Conservation (phyloP, 2,797 vertebrate genomes). For the Octomys mimax region DNA sequence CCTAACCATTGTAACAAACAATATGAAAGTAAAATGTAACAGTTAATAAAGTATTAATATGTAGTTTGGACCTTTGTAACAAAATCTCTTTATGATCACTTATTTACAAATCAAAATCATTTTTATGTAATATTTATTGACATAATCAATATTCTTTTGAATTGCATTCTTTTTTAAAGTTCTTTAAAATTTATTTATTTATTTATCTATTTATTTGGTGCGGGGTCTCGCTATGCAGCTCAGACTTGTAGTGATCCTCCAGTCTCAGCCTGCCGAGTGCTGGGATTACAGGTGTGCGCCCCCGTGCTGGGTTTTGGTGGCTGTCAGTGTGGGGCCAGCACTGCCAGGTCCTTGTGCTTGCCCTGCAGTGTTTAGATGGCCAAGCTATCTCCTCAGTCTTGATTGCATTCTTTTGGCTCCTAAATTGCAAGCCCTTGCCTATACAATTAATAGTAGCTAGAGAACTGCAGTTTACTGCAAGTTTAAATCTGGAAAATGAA, state of each 20-base stretch:
- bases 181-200: background rate
- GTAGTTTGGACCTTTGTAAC: background rate
- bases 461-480: background rate
- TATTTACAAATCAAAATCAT: background rate
- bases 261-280: no score
- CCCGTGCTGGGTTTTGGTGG: no score
- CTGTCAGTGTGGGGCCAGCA: no score
- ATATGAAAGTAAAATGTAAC: conserved; percentile 32
- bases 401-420: background rate
- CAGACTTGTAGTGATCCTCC: no score
- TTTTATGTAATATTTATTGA: background rate
- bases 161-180: background rate
- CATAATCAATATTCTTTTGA: background rate
- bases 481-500: conserved; percentile 24
- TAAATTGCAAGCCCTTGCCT: background rate
- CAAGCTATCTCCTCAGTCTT: background rate
- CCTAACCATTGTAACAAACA: conserved; percentile 15
- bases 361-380: no score
- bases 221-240: no score
- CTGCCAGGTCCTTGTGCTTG: no score
- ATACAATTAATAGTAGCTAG: background rate
- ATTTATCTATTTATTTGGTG: no score
- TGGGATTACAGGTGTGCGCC: no score
- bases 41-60: conserved; percentile 8
- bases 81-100: background rate